Conservation (phyloP, 2,113 vertebrate species). For the Rana temporaria region DNA sequence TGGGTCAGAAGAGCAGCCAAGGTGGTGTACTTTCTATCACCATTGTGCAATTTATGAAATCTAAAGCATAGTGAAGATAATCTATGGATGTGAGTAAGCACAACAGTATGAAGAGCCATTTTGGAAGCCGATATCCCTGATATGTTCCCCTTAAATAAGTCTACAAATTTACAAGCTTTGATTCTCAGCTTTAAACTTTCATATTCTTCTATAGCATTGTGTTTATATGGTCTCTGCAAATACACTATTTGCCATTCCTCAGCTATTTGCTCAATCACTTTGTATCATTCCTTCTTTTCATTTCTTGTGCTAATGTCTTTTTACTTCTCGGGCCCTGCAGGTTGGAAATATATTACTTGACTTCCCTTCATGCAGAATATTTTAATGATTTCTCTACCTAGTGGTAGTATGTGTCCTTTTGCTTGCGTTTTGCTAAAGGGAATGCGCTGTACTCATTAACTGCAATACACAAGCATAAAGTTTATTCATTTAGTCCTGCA, state of each 20-base stretch:
- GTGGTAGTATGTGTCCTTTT: constrained; percentile 50
- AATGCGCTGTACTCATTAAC: constrained; percentile 52
- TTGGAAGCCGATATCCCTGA: no score
- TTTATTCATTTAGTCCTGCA: constrained; percentile 25
- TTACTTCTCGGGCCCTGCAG: constrained; percentile 51
- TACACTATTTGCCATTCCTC: constrained; percentile 10
- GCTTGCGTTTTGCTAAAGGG: constrained; percentile 46
- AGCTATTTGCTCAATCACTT: constrained; percentile 45
- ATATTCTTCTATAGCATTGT: background rate
- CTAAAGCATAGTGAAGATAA: no score
- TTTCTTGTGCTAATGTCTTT: constrained; percentile 45
- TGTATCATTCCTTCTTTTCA: constrained; percentile 39
- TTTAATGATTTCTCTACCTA: constrained; percentile 56
- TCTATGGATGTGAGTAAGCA: no score
- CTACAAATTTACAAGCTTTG: background rate
- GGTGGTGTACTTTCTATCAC: no score
- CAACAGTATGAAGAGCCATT: no score
- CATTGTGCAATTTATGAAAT: no score
- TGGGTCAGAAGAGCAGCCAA: no score
- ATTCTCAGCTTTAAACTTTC: background rate
- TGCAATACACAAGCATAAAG: constrained; percentile 38
- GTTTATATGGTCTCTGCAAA: constrained; percentile 17
- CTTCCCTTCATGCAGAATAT: constrained; percentile 55
- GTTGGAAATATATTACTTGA: constrained; percentile 49
- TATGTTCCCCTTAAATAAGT: no score